Evolutionary conservation across 2,888 invertebrate species (phyloP), one percentile per base, ranked within the genome.

Genomic region (Drosophila flavopinicola): DNA sequence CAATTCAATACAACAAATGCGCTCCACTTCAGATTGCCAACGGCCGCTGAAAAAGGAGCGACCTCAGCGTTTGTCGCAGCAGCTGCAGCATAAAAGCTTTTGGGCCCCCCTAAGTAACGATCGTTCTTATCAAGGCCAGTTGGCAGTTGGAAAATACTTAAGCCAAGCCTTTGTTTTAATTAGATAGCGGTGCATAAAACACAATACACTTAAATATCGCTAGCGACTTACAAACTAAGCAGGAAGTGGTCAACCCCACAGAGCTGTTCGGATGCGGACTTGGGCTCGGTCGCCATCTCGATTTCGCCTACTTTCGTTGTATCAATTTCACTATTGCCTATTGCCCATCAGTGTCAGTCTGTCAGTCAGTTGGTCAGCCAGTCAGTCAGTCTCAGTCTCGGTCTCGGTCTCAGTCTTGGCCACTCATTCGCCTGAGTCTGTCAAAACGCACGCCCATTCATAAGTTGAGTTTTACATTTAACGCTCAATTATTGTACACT

Each of bases 401-500:
- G 51, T 38, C 49, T 44, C 41, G 32, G n/a, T n/a, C 20, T 4
- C 20, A 20, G 38, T 51, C 29, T 49, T 45, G 39, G 27, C 32
- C 45, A 41, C 39, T 52, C 51, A 32, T 41, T 24, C 20, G 39
- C 39, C 29, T n/a, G n/a, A n/a, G 41, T 35, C 78, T 84, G 87
- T 84, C 78, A 79, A 79, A 87, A 69, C 57, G 82, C 82, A 85
- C 87, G 79, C 79, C 79, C 85, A 79, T 79, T 87, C 78, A 79
- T 73, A 65, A 77, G 69, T 44, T 35, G 30, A 42, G 60, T 57
- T 65, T 48, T 57, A 74, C 85, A 68, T 87, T 85, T 87, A 85
- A 75, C 61, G 85, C 87, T 87, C 82, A 87, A 86, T 87, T 86
- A 85, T 79, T 82, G 80, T 72, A 69, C 71, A 72, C 83, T 78